Percentiles rank a stretch among this genome's conserved stretches.
phyloP scores from a whole-genome alignment of 2,888 invertebrate species.

The Drosophila setosimentum region DNA sequence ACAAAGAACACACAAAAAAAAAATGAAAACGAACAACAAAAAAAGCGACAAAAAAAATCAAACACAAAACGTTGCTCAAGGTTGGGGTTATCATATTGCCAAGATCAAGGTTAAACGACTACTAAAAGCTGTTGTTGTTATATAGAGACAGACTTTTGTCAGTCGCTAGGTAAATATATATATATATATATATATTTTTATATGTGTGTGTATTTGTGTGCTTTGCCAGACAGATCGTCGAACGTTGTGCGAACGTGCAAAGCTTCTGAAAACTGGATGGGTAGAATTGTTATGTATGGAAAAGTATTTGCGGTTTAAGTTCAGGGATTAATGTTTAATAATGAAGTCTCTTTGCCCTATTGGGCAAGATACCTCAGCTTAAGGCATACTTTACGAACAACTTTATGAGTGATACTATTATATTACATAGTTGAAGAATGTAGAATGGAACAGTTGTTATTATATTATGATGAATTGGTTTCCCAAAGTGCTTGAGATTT shows the following conservation, averaged over 20 bases:
- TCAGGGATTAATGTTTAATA: constrained; percentile 18
- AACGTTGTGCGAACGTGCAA: constrained; percentile 60
- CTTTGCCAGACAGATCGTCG: constrained; percentile 71
- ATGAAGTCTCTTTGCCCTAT: background rate
- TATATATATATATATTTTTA: constrained; percentile 12
- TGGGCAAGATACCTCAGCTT: background rate
- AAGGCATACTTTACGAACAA: background rate
- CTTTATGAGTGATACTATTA: background rate
- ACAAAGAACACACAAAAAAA: constrained; percentile 19
- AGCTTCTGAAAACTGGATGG: constrained; percentile 53
- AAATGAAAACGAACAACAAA: constrained; percentile 23
- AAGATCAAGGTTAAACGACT: constrained; percentile 79
- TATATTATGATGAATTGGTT: background rate
- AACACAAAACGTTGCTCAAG: constrained; percentile 78
- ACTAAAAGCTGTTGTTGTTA: constrained; percentile 50
- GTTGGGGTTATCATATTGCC: constrained; percentile 84
- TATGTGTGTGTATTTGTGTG: constrained; percentile 33
- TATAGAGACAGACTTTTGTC: constrained; percentile 63
- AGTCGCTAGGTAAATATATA: constrained; percentile 39
- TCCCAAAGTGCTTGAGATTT: background rate
- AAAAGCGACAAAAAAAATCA: constrained; percentile 47
- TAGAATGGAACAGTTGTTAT: background rate
- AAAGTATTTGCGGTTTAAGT: constrained; percentile 36
- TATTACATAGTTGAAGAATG: background rate
- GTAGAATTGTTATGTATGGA: constrained; percentile 30